Evolutionary conservation across 2,113 vertebrate genomes (phyloP).

Genomic region (Brachypodius melanocephalos): DNA sequence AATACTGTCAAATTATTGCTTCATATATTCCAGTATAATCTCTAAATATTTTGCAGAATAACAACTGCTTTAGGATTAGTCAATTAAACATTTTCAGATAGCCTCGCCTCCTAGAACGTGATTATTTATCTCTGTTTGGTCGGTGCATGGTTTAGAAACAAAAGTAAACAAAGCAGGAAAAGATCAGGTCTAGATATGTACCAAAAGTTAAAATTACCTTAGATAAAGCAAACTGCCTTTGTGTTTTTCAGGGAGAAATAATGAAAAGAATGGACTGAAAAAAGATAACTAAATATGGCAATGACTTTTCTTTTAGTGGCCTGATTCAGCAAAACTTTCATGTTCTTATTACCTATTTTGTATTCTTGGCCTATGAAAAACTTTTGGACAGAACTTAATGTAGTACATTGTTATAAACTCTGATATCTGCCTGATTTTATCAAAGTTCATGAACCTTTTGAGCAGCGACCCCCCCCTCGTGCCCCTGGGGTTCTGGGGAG

Average conservation of each 20-base stretch:
- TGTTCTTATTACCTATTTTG: background rate
- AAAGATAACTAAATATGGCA: background rate
- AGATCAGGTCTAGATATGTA: background rate
- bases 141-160: background rate
- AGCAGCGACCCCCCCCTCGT: background rate
- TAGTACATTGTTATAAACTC: background rate
- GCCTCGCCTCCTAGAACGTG: background rate
- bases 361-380: background rate
- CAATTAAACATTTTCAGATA: background rate
- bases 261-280: background rate
- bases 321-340: background rate
- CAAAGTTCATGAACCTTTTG: constrained; percentile 57
- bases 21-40: too few relatives aligned
- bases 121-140: background rate
- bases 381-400: background rate
- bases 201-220: background rate
- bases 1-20: background rate
- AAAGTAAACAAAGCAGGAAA: background rate
- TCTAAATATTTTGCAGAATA: background rate
- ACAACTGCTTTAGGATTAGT: background rate
- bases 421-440: constrained; percentile 3
- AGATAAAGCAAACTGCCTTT: background rate
- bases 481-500: constrained; percentile 16
- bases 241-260: background rate
- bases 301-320: background rate